Evolutionary conservation across 2,113 vertebrate genomes (phyloP).

Genomic region (Apodemus sylvaticus): DNA sequence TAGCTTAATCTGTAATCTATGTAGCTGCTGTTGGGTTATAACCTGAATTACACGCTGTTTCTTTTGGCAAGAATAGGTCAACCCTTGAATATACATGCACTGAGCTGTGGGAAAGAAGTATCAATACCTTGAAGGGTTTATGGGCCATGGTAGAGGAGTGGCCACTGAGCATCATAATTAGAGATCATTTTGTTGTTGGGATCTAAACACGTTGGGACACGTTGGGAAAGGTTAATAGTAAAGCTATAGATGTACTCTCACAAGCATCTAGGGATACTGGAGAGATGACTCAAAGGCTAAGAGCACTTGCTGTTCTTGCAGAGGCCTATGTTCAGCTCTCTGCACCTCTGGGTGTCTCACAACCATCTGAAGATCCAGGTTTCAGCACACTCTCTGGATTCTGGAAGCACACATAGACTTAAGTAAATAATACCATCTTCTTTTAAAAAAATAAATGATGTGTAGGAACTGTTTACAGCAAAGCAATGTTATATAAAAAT

Average conservation of each 20-base stretch:
- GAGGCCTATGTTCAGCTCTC: not conserved
- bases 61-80: not conserved
- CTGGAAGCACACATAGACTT: not conserved
- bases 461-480: not conserved
- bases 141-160: not conserved
- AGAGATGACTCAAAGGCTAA: not conserved
- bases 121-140: not conserved
- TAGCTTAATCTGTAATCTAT: not conserved
- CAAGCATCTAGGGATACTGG: not conserved
- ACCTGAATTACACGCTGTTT: constrained; percentile 7
- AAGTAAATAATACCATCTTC: not conserved
- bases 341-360: not conserved
- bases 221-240: not conserved
- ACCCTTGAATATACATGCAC: not conserved
- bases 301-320: not conserved
- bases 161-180: too few species aligned
- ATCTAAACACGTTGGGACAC: not conserved
- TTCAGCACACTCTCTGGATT: not conserved
- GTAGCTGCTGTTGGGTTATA: not conserved
- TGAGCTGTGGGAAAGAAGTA: not conserved
- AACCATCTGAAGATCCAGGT: too few species aligned
- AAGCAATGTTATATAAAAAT: not conserved
- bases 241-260: not conserved
- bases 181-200: not conserved
- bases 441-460: not conserved